Percentiles rank a stretch among this genome's conserved stretches.
These are phyloP conservation scores for Anniella stebbinsi DNA, from an alignment of 2,797 vertebrate genomes.

Conservation along the genomic window DNA sequence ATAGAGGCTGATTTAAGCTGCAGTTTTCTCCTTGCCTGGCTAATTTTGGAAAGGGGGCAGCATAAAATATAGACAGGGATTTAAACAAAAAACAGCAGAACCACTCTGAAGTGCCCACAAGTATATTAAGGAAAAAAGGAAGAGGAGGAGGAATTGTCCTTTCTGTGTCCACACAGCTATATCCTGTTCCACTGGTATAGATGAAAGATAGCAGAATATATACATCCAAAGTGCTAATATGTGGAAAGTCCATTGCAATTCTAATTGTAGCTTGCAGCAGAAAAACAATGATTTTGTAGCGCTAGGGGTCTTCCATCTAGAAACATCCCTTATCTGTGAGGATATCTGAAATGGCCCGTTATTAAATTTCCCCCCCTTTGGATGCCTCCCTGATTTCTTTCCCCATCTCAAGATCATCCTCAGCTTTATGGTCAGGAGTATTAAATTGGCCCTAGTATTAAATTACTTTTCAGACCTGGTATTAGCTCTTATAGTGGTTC, in stretches of 20 bases:
- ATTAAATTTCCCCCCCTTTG: not conserved
- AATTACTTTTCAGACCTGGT: not conserved
- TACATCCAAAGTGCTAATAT: too few relatives aligned
- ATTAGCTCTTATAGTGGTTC: not conserved
- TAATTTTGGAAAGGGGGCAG: not conserved
- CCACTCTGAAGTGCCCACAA: not conserved
- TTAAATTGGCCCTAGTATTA: not conserved
- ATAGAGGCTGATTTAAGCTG: not conserved
- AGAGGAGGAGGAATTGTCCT: too few relatives aligned
- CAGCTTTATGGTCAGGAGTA: not conserved
- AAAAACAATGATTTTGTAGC: too few relatives aligned
- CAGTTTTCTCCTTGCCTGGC: not conserved
- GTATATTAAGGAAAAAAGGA: not conserved
- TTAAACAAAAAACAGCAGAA: not conserved
- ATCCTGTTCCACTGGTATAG: too few relatives aligned
- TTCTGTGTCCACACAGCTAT: too few relatives aligned
- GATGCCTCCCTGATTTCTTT: not conserved
- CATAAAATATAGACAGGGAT: not conserved
- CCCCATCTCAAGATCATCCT: not conserved
- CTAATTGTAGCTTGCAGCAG: too few relatives aligned
- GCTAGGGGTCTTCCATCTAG: not conserved
- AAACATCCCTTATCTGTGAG: not conserved
- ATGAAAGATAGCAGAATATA: too few relatives aligned
- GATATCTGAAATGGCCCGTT: not conserved
- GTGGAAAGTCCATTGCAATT: too few relatives aligned